Base-by-base conservation (phyloP, 2,797 vertebrate species). In the Cyprinodon diabolis region DNA sequence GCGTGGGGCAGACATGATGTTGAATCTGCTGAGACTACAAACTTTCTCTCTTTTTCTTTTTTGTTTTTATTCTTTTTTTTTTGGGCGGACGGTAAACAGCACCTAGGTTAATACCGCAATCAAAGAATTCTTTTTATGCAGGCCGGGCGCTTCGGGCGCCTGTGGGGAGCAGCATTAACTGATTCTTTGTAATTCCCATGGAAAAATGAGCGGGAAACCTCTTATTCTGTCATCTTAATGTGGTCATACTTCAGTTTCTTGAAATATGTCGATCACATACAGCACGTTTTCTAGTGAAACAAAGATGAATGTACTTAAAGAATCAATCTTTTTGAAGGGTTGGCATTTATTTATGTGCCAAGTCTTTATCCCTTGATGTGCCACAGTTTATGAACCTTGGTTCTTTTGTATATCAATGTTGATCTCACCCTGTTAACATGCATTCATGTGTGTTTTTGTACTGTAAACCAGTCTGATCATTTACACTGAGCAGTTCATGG, bases 401-500 rank as follows among this genome's bases (percentile, higher is more conserved):
- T 23, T 73, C 76, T 55, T 54, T 12, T 9, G 54, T 67, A 45
- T 63, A 65, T 56, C 51, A 45, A 11, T 40, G 17, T 19, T 66
- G 13, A 19, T 68, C 37, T 66, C 68, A 67, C 17, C 35, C 3
- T 7, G n/a, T 37, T 74, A 11, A 43, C 23, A 10, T 76, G 13
- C 55, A 43, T 43, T 52, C 15, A 7, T 69, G 12, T 48, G 10
- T 66, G 8, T 84, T 30, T 69, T 12, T 77, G 65, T 66, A 66
- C 10, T 77, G 65, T 66, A 66, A 70, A 57, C 66, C 91, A 99
- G 98, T 91, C 94, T 99, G 93, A 98, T 99, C 77, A 92, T 93
- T 78, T 99, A 97, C 94, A 96, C 96, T 0, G 97, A 99, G 82
- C 98, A 99, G 90, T 98, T 96, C 81, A 80, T 95, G 92, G 98